Percentiles rank a stretch among this genome's conserved stretches.
These are phyloP conservation scores for Agrilus planipennis DNA, from an alignment of 1,140 invertebrate genomes.

Conservation along the genomic window DNA sequence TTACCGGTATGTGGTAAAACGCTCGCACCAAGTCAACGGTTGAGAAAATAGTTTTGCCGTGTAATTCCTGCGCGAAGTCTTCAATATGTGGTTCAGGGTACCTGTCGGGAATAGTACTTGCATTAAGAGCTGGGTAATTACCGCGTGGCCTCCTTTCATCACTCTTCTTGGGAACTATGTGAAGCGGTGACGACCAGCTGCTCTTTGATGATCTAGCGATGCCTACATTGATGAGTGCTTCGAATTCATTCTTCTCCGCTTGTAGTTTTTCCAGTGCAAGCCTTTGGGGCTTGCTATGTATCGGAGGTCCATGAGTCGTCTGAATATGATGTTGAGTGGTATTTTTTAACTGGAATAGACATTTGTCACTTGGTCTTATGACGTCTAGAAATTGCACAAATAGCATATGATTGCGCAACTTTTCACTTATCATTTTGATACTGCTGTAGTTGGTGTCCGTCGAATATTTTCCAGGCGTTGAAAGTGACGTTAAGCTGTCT, in stretches of 20 bases:
- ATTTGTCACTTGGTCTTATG: conserved; percentile 15
- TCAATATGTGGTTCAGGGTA: conserved; percentile 31
- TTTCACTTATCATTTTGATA: no score
- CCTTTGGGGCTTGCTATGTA: conserved; percentile 22
- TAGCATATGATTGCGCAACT: conserved; percentile 18
- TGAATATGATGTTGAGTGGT: conserved; percentile 11
- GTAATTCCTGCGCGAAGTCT: conserved; percentile 25
- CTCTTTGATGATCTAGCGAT: conserved; percentile 19
- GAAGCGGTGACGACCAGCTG: conserved; percentile 34
- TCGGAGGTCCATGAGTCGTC: conserved; percentile 24
- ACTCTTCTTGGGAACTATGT: conserved; percentile 34
- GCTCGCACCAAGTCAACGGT: conserved; percentile 37
- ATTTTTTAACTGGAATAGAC: conserved; percentile 1
- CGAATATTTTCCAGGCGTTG: no score
- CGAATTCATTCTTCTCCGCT: conserved; percentile 21
- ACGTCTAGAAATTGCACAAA: conserved; percentile 20
- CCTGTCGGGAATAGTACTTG: conserved; percentile 30
- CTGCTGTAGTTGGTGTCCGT: no score
- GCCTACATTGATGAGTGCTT: conserved; percentile 18
- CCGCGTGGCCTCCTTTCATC: conserved; percentile 34
- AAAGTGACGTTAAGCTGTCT: no score
- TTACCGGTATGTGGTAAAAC: conserved; percentile 35
- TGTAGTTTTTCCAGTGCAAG: conserved; percentile 22
- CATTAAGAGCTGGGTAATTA: conserved; percentile 36
- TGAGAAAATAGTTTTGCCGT: conserved; percentile 32